Conservation (phyloP, 30 jellyfish, hydroid and myxozoan species). For the Sanderia malayensis region DNA sequence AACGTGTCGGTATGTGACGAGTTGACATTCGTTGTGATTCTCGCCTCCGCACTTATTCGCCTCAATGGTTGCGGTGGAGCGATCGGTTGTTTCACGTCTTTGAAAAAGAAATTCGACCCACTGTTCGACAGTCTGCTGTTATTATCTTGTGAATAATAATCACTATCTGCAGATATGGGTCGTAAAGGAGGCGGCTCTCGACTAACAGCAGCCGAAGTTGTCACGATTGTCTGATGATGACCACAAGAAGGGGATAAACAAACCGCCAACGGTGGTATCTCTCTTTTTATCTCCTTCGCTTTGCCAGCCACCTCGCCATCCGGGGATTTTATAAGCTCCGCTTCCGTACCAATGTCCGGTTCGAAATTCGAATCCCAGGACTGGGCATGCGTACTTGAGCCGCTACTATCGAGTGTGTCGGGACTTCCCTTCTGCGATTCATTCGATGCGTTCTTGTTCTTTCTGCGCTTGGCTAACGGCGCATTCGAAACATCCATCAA, state of each 20-base stretch:
- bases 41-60: slow-evolving; percentile 9
- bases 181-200: slow-evolving; percentile 72
- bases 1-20: not conserved
- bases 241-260: slow-evolving; percentile 55
- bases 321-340: not conserved
- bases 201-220: slow-evolving; percentile 22
- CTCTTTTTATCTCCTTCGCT: not conserved
- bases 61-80: not conserved
- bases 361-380: slow-evolving; percentile 1
- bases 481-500: slow-evolving; percentile 98
- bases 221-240: slow-evolving; percentile 8
- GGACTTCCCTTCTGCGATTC: slow-evolving; percentile 68
- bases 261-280: slow-evolving; percentile 60
- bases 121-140: slow-evolving; percentile 18
- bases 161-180: slow-evolving; percentile 59
- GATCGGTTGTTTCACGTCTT: slow-evolving; percentile 30
- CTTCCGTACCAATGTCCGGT: not conserved
- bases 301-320: not conserved
- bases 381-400: slow-evolving; percentile 27
- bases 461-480: slow-evolving; percentile 97
- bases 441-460: slow-evolving; percentile 74
- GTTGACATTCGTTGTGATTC: not conserved
- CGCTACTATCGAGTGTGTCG: slow-evolving; percentile 44
- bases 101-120: slow-evolving; percentile 51
- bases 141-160: slow-evolving; percentile 12